Base-by-base conservation (phyloP, 30 jellyfish, hydroid and myxozoan genomes). In the Turritopsis dohrnii region DNA sequence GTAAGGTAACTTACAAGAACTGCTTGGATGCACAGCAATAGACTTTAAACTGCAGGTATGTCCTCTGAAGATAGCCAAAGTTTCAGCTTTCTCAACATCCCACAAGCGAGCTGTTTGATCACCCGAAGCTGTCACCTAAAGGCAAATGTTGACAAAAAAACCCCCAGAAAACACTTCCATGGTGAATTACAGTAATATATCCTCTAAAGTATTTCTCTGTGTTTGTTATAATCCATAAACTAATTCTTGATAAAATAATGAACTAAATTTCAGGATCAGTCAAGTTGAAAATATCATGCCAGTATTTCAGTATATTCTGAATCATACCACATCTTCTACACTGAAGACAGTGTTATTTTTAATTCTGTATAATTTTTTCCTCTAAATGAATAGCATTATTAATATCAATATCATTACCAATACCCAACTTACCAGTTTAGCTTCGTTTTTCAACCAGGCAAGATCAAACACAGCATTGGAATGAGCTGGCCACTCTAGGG, bases 41-140 rank as follows among this genome's bases (percentile, higher is more conserved):
- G 98, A 88, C 71, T 93, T 93, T 66, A 93, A 79, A 29, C 98
- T 93, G 90, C 98, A 93, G 0, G 98, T 93, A 53, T 93, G 98
- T 52, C 98, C 98, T 7, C 98, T 86, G 71, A 93, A 93, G 29
- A 93, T 93, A n/a, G 96, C 96, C 74, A 85, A 24, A 53, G 98
- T 93, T 73, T 93, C 98, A 18, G 96, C 92, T 79, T 81, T 93
- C 60, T 88, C 94, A 8, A 93, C 86, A 75, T 93, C 98, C 98
- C 98, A 93, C 28, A 93, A 91, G 0, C 98, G 84, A 16, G 98
- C 98, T 19, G 98, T 93, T 75, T 93, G 98, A 71, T 93, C 98
- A 28, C 96, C 98, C 4, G 98, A 93, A 18, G 98, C 98, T 65
- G 98, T 93, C 29, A 86, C 87, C 98, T 93, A 75, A 18, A 75